These are phyloP conservation scores for Charina bottae DNA, from an alignment of 2,113 vertebrate genomes.

Conservation along the genomic window DNA sequence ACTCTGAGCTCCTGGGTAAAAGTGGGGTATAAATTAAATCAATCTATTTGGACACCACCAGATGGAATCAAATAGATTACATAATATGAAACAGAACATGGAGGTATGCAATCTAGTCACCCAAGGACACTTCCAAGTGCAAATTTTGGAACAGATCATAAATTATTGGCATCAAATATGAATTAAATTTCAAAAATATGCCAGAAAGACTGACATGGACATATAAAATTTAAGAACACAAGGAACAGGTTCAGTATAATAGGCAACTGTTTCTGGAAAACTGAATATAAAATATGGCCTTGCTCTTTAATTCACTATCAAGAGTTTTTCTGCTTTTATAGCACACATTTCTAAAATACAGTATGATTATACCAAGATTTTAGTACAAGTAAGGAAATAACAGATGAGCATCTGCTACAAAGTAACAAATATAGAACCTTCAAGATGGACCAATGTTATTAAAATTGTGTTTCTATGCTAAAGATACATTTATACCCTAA, in stretches of 20 bases:
- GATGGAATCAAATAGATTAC: background rate
- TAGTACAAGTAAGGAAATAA: background rate
- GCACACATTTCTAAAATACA: background rate
- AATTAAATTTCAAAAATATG: background rate
- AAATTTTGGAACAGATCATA: background rate
- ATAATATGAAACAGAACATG: background rate
- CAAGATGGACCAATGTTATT: background rate
- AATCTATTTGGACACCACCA: background rate
- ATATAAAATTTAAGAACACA: background rate
- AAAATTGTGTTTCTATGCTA: background rate
- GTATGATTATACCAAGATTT: background rate
- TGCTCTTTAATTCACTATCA: background rate
- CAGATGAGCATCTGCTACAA: background rate
- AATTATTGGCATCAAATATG: background rate
- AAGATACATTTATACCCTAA: constrained; percentile 8
- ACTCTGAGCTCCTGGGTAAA: background rate
- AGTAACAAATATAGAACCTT: background rate
- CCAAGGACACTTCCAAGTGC: background rate
- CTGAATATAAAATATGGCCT: background rate
- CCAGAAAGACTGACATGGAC: background rate
- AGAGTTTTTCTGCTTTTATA: background rate
- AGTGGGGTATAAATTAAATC: background rate
- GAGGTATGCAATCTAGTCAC: background rate
- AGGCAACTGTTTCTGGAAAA: background rate
- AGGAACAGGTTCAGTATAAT: background rate